A percentile compares a stretch with the other conserved stretches of the same genome.
These are phyloP conservation scores for Catocala nupta DNA, from an alignment of 2,888 invertebrate species.

Conservation along the genomic window DNA sequence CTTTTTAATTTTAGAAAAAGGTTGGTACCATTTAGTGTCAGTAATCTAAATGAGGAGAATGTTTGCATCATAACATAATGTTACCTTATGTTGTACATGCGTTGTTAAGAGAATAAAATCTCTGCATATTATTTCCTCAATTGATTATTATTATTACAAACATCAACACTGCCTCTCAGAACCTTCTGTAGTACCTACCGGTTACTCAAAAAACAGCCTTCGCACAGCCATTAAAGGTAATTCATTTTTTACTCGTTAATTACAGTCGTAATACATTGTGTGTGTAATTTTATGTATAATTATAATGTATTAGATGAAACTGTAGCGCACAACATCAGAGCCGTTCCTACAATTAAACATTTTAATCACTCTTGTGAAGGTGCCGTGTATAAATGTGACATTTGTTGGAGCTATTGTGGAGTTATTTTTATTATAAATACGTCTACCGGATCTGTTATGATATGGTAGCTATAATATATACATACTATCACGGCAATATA, in stretches of 20 bases:
- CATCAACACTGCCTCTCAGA: conserved; percentile 11
- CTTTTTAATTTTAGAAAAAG: no score
- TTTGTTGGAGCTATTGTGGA: conserved; percentile 14
- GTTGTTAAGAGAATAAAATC: no score
- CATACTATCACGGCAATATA: no score
- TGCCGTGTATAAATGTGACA: conserved; percentile 28
- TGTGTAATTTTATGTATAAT: conserved; percentile 63
- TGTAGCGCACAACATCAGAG: conserved; percentile 80
- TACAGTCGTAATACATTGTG: conserved; percentile 64
- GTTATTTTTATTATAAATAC: conserved; percentile 1
- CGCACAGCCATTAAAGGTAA: conserved; percentile 36
- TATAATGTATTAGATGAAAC: conserved; percentile 77
- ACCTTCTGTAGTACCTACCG: neutral
- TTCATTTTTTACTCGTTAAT: conserved; percentile 67
- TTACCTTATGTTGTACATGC: no score
- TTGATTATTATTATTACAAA: conserved; percentile 13
- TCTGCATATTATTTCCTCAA: no score
- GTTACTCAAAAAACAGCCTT: conserved; percentile 38
- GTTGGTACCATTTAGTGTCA: no score
- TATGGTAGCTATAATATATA: no score
- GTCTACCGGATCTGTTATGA: no score
- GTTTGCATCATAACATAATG: no score
- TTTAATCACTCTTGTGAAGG: conserved; percentile 76
- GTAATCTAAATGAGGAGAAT: no score
- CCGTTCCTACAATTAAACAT: conserved; percentile 87